Evolutionary conservation across 2,797 vertebrate genomes (phyloP).

Genomic region (Oreortyx pictus): DNA sequence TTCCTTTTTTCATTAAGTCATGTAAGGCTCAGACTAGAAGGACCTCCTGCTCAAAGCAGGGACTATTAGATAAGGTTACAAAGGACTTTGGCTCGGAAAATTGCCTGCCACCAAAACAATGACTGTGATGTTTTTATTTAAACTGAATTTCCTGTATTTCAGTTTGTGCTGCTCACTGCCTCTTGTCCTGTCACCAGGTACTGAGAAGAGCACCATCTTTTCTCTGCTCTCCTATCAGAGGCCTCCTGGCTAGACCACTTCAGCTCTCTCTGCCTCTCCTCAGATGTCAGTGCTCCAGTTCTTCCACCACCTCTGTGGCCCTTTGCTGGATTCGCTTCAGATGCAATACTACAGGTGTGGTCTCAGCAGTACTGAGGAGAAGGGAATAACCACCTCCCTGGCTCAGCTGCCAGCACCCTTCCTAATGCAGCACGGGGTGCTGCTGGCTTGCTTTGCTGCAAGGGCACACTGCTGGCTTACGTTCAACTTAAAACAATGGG

Average conservation of each 20-base stretch:
- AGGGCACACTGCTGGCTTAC: background rate
- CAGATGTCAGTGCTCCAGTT: background rate
- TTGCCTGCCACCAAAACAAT: background rate
- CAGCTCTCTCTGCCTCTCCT: rapidly evolving
- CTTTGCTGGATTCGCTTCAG: background rate
- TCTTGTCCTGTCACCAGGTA: background rate
- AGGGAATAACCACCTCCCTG: background rate
- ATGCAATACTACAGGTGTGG: background rate
- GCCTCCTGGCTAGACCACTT: background rate
- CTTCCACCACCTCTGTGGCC: background rate
- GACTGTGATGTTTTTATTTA: background rate
- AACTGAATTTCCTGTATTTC: background rate
- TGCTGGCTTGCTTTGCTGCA: background rate
- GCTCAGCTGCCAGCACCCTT: background rate
- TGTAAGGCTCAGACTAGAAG: background rate
- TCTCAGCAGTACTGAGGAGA: background rate
- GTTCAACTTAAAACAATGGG: background rate
- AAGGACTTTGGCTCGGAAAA: background rate
- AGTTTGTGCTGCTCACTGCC: too few species aligned
- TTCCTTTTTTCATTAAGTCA: background rate
- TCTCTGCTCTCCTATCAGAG: background rate
- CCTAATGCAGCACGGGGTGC: background rate
- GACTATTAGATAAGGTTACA: background rate
- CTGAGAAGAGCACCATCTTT: background rate
- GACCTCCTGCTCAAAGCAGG: background rate